Evolutionary conservation across 2,113 vertebrate genomes (phyloP), one percentile per base, ranked within the genome.

Genomic region (Mastomys natalensis): DNA sequence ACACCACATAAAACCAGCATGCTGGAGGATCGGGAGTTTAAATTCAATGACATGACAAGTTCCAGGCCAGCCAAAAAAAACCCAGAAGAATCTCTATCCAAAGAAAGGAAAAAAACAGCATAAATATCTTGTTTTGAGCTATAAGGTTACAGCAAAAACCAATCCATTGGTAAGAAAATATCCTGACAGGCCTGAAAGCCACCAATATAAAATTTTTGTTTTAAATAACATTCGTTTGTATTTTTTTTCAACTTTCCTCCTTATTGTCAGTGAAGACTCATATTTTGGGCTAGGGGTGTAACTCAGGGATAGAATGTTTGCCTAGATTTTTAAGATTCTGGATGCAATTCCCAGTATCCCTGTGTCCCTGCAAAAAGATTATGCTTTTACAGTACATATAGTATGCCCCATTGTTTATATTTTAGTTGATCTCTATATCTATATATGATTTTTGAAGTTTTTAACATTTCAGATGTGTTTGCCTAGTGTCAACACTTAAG

Each of bases 371-470:
- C 8, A 88, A 87, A 68, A 51, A 19, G 31, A n/a, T 62, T 16
- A 26, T 40, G n/a, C 19, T 74, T 95, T 78, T 68, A 45, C 11
- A 64, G 64, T 91, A 82, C 1, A 21, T 53, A 55, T 16, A 66
- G 13, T 66, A 51, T 89, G 43, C 10, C 73, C 22, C 90, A 13
- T 81, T 92, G 68, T 87, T 90, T 68, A 26, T 11, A 58, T 37
- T 53, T 87, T 89, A n/a, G 70, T 85, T 91, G 77, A 7, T 97
- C 13, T 91, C 15, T 13, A 45, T 78, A 89, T 93, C 92, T 80
- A 12, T 70, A 55, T 74, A 40, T 76, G 12, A 37, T 62, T 96
- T 91, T 72, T 51, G 53, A 31, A 77, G 40, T 22, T 82, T 94
- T 48, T 43, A 48, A 66, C 26, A 66, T 48, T 84, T 86, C 43